A percentile compares a stretch with the other conserved stretches of the same genome.
phyloP scores from a whole-genome alignment of 2,113 vertebrate genomes.

The Labeo catla region DNA sequence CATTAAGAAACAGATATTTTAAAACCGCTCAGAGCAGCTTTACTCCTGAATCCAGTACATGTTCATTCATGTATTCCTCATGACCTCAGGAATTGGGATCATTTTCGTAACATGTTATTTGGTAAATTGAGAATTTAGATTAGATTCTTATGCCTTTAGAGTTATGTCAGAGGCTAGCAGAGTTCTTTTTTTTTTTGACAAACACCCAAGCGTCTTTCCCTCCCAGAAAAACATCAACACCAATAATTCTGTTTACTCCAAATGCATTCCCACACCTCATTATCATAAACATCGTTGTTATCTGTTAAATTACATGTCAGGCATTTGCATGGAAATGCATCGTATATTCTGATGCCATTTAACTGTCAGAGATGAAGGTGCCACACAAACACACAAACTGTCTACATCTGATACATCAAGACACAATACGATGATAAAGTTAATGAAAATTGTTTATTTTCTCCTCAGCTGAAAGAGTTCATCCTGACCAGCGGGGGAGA shows the following conservation, averaged over 20 bases:
- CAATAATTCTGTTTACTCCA: conserved; percentile 29
- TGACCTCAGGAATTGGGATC: not conserved
- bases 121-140: not conserved
- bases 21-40: not conserved
- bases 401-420: not conserved
- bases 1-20: not conserved
- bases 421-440: not conserved
- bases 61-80: not conserved
- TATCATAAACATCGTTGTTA: conserved; percentile 32
- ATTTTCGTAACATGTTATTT: not conserved
- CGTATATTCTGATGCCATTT: not conserved
- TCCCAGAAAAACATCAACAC: not conserved
- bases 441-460: not conserved
- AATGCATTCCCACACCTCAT: conserved; percentile 7
- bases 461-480: conserved; percentile 88
- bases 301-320: conserved; percentile 22
- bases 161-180: not conserved
- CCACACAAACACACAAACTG: not conserved
- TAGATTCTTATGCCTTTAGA: not conserved
- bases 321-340: conserved; percentile 32
- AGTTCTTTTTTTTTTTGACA: not conserved
- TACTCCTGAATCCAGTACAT: no score
- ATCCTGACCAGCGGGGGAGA: conserved; percentile 85
- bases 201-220: not conserved
- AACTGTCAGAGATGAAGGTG: not conserved